Conservation (phyloP, 1,140 invertebrate species). For the Cherax destructor region DNA sequence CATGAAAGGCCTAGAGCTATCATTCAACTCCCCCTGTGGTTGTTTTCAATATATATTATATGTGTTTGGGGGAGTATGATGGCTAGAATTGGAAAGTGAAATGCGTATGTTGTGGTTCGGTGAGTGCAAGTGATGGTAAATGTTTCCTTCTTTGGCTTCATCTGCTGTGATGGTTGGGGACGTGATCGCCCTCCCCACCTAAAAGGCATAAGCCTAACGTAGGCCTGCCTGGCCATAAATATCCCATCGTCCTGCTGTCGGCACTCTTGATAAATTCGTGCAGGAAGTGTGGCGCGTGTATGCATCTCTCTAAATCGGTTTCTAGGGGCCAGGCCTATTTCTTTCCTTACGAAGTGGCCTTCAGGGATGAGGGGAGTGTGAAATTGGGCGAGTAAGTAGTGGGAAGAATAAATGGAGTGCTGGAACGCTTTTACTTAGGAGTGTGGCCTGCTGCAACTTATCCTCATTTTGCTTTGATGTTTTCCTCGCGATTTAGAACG, state of each 20-base stretch:
- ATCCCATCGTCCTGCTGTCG: neutral
- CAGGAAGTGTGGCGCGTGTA: neutral
- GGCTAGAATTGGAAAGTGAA: too few relatives aligned
- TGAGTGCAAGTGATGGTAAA: too few relatives aligned
- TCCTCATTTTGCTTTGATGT: too few relatives aligned
- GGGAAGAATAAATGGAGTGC: conserved; percentile 31
- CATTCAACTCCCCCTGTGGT: too few relatives aligned
- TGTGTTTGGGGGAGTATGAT: too few relatives aligned
- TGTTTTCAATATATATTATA: too few relatives aligned
- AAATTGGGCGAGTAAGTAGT: conserved; percentile 42
- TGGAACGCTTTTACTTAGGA: neutral
- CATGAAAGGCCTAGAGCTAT: too few relatives aligned
- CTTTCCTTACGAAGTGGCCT: conserved; percentile 35
- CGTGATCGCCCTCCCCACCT: neutral
- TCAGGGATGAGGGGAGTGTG: conserved; percentile 44
- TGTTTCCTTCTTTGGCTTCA: too few relatives aligned
- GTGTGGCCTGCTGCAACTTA: too few relatives aligned
- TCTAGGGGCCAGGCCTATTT: conserved; percentile 25
- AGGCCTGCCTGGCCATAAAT: neutral
- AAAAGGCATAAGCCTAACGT: too few relatives aligned
- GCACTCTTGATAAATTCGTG: neutral
- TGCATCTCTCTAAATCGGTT: conserved; percentile 44
- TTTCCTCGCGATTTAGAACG: too few relatives aligned
- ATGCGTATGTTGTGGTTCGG: too few relatives aligned
- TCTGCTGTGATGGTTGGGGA: neutral